A percentile compares a stretch with the other conserved stretches of the same genome.
These are phyloP conservation scores for Lagodon rhomboides DNA, from an alignment of 2,797 vertebrate species.

Conservation along the genomic window DNA sequence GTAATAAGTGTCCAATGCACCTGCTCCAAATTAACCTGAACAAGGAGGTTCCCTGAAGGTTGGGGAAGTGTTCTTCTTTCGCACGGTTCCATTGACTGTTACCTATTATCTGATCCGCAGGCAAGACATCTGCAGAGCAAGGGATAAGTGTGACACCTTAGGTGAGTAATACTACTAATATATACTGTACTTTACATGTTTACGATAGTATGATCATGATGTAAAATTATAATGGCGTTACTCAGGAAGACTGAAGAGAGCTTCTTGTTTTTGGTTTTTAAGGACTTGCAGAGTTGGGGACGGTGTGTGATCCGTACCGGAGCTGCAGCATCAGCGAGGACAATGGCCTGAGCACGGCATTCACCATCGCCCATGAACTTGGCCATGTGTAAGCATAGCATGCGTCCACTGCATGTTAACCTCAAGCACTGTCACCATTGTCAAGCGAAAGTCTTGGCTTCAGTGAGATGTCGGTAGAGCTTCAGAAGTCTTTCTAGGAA, in stretches of 20 bases:
- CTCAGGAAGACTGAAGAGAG: not conserved
- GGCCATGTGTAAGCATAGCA: conserved; percentile 95
- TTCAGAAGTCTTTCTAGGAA: conserved; percentile 39
- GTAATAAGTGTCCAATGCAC: not conserved
- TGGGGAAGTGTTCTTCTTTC: conserved; percentile 4
- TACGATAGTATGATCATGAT: not conserved
- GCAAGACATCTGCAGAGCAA: conserved; percentile 98
- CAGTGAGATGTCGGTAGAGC: conserved; percentile 15
- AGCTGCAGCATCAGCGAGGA: conserved; percentile 99
- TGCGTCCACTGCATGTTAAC: conserved; percentile 29
- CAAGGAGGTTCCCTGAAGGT: not conserved
- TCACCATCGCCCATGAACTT: conserved; percentile 98
- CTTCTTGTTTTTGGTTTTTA: conserved; percentile 17
- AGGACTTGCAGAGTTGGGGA: conserved; percentile 98
- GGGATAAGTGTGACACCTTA: conserved; percentile 98
- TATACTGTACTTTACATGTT: conserved; percentile 2
- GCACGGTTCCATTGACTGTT: conserved; percentile 14
- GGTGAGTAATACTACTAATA: conserved; percentile 82
- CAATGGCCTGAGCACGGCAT: conserved; percentile 97
- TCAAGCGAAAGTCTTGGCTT: conserved; percentile 12
- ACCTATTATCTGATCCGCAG: conserved; percentile 78
- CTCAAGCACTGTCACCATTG: conserved; percentile 1
- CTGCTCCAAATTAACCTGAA: not conserved
- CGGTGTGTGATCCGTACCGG: conserved; percentile 96
- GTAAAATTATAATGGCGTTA: not conserved